A percentile compares a stretch with the other conserved stretches of the same genome.
Conservation (phyloP, 2,888 invertebrate species). For the Heliconius hortense region DNA sequence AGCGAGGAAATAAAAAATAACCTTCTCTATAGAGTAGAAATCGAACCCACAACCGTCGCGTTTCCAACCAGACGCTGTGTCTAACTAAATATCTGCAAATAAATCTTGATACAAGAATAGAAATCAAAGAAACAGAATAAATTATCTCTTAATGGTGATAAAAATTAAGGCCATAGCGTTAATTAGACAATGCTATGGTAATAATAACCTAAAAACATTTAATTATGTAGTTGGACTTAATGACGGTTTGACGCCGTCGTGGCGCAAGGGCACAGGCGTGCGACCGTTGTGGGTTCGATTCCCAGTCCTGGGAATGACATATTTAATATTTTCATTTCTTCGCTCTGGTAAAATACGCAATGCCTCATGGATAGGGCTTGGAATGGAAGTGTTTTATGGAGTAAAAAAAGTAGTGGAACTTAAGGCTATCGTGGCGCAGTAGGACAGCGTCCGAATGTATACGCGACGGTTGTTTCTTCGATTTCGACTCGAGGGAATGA, state of each 20-base stretch:
- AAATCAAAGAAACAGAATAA: slow-evolving; percentile 9
- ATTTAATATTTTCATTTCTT: background rate
- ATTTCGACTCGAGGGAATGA: too few species aligned
- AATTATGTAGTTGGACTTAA: background rate
- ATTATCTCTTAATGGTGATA: slow-evolving; percentile 1
- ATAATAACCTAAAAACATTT: slow-evolving; percentile 13
- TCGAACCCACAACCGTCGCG: too few species aligned
- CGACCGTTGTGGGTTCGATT: background rate
- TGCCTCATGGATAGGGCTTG: background rate
- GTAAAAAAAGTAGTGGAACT: background rate
- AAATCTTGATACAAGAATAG: background rate
- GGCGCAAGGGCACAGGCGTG: background rate
- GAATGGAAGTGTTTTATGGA: background rate
- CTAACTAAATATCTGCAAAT: background rate
- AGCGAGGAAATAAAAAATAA: too few species aligned
- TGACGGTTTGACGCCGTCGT: background rate
- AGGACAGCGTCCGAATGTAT: too few species aligned
- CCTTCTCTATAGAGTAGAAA: too few species aligned
- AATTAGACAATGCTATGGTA: slow-evolving; percentile 16
- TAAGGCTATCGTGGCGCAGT: too few species aligned
- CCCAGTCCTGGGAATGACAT: background rate
- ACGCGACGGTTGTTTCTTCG: too few species aligned
- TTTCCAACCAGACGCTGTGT: background rate
- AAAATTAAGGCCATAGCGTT: slow-evolving; percentile 5
- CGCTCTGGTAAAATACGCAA: background rate